Conservation (phyloP, 2,113 vertebrate genomes). For the Micronycteris hirsuta region DNA sequence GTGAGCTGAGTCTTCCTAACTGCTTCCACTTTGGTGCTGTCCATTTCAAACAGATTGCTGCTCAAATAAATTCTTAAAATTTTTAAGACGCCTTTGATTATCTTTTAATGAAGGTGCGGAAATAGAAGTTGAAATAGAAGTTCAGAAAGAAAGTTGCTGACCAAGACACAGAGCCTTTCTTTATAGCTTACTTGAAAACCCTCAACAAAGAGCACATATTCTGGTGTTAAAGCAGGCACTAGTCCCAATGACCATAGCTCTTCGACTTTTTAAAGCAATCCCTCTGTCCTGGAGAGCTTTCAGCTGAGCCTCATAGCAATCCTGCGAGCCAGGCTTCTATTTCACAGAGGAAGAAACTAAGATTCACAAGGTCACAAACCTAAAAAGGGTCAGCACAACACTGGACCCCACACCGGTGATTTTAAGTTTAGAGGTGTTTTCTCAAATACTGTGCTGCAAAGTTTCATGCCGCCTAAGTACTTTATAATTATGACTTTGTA, state of each 20-base stretch:
- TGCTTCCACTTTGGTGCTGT: neutral
- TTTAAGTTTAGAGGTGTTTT: neutral
- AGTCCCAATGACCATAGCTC: neutral
- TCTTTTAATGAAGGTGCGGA: neutral
- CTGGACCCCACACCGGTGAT: neutral
- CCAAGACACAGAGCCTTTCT: neutral
- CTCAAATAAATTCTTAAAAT: neutral
- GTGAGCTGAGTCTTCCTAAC: neutral
- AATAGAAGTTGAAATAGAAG: neutral
- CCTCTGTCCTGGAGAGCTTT: conserved; percentile 2
- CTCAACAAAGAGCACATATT: neutral
- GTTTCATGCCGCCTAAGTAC: neutral
- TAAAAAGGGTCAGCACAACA: neutral
- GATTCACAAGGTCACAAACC: neutral
- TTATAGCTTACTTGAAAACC: neutral
- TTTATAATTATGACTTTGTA: neutral
- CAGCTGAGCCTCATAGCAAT: neutral
- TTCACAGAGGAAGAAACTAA: conserved; percentile 18
- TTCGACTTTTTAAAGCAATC: neutral
- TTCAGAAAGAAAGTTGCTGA: neutral
- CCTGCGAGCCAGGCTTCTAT: neutral
- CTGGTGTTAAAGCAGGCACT: neutral
- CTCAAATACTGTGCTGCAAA: neutral
- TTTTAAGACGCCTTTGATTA: neutral
- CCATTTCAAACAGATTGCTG: neutral